Conservation (phyloP, 2,888 invertebrate species). For the Lathronympha strigana region DNA sequence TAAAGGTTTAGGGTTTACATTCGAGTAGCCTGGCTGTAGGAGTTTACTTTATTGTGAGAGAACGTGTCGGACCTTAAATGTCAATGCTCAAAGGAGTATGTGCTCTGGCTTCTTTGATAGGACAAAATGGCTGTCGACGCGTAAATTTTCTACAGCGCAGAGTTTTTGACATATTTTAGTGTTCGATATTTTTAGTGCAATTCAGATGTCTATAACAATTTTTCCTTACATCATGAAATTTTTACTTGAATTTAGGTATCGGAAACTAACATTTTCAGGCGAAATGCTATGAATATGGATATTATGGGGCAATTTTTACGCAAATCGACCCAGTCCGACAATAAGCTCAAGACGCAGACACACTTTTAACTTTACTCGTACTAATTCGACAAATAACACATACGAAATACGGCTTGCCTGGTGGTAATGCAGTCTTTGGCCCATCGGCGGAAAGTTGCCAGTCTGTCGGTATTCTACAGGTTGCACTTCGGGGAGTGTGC, state of each 20-base stretch:
- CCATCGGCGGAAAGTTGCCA: too few species aligned
- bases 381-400: too few species aligned
- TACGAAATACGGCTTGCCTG: too few species aligned
- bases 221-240: neutral
- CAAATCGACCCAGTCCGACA: too few species aligned
- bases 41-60: conserved; percentile 7
- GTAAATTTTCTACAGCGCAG: conserved; percentile 22
- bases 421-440: too few species aligned
- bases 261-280: neutral
- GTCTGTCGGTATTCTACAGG: too few species aligned
- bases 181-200: conserved; percentile 14
- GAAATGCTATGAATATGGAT: neutral
- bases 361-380: too few species aligned
- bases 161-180: conserved; percentile 26
- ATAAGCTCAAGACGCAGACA: too few species aligned
- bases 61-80: conserved; percentile 32
- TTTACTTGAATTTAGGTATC: neutral
- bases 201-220: neutral
- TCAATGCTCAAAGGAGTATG: conserved; percentile 29
- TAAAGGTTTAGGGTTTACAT: neutral
- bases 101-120: conserved; percentile 13
- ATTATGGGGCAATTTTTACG: too few species aligned
- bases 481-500: too few species aligned
- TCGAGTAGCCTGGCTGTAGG: neutral
- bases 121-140: conserved; percentile 13